Base-by-base conservation (phyloP, 2,797 vertebrate genomes). In the Periophthalmus magnuspinnatus region DNA sequence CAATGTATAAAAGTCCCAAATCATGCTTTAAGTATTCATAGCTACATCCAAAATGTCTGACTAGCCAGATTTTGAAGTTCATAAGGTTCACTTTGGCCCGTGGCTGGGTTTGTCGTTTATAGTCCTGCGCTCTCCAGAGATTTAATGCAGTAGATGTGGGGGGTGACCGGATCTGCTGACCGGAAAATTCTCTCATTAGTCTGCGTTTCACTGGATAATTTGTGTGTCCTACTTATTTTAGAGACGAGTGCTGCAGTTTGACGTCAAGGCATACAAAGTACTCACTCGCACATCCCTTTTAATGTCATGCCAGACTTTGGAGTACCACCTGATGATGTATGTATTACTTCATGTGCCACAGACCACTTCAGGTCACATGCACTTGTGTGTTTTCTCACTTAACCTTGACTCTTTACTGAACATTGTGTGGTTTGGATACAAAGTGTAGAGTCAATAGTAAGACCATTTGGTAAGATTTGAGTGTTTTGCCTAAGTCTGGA, bases 151-250 rank as follows among this genome's bases (percentile, higher is more conserved):
- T 64, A 32, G 61, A 78, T 45, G 47, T 9, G 41, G 14, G 54
- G 55, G 22, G 21, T 69, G 38, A 21, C 24, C n/a, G 36, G 54
- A 75, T 64, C 79, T 59, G 63, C 66, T 82, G 75, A 82, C 81
- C 69, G 64, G 69, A 59, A 82, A 80, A 70, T 81, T 63, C 75
- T 83, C 76, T 78, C 62, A 80, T 86, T 80, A 81, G 54, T 19
- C 36, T 64, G 32, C 32, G 55, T 77, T 75, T 84, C 71, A 67
- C 32, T 80, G 75, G 65, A 80, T 76, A 69, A 73, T 78, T 62
- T 76, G 47, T 28, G 61, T 70, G 77, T 69, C 76, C 78, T 68
- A 72, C 60, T 82, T 80, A 66, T 67, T 13, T 38, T 32, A 34
- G 57, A 74, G 13, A 10, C 48, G 41, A 45, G 34, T 63, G 10